phyloP scores from a whole-genome alignment of 2,888 invertebrate genomes.

The Rhorus exstirpatorius region DNA sequence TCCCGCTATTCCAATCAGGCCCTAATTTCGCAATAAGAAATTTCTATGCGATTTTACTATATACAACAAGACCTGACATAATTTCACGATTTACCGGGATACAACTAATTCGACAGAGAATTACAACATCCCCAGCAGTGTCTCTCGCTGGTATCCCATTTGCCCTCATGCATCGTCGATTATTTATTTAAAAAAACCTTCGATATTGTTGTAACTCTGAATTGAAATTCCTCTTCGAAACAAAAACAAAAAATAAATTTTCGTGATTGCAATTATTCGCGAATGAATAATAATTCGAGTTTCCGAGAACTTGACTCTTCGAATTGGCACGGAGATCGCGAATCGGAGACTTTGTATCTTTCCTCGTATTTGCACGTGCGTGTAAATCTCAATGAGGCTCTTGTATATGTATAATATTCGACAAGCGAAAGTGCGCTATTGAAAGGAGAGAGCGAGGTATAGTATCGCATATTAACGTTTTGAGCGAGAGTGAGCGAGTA shows the following conservation, averaged over 20 bases:
- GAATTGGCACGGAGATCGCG: slow-evolving; percentile 2
- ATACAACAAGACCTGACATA: no score
- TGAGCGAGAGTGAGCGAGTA: not conserved
- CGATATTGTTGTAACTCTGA: no score
- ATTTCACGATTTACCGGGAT: no score
- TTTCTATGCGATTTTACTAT: no score
- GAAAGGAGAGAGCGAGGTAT: not conserved
- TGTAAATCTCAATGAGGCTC: slow-evolving; percentile 37
- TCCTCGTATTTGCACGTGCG: not conserved
- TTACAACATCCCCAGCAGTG: no score
- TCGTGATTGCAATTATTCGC: not conserved
- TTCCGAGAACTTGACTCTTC: not conserved
- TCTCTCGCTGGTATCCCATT: no score
- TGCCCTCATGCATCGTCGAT: no score
- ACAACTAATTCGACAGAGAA: no score
- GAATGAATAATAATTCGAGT: slow-evolving; percentile 21
- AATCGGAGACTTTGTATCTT: not conserved
- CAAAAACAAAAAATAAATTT: not conserved
- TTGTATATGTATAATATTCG: no score
- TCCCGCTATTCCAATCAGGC: no score
- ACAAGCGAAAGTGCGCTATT: slow-evolving; percentile 32
- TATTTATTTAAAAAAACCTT: not conserved
- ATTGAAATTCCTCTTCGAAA: no score
- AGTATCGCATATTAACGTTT: not conserved
- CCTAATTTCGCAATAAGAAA: no score